Percentiles rank a stretch among this genome's conserved stretches.
Conservation (phyloP, 2,113 vertebrate species). For the Caranx melampygus region DNA sequence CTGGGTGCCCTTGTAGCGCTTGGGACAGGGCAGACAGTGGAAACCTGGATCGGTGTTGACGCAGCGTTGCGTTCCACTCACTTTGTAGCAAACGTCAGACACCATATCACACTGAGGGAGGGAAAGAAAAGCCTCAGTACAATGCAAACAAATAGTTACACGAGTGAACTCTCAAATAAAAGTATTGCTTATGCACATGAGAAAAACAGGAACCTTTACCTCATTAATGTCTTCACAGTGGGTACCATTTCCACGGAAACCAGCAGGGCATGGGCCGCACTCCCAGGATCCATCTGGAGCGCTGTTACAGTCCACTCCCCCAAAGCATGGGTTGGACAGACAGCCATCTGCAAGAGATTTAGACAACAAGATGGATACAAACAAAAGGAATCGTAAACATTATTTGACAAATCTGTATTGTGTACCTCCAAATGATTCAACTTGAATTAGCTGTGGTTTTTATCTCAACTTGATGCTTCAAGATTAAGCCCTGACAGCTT, state of each 20-base stretch:
- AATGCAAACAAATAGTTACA: not conserved
- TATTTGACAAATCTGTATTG: not conserved
- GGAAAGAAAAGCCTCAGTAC: constrained; percentile 3
- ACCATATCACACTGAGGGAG: constrained; percentile 90
- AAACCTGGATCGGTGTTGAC: constrained; percentile 95
- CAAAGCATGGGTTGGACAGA: constrained; percentile 96
- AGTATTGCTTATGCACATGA: not conserved
- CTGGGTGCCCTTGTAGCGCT: constrained; percentile 94
- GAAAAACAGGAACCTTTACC: constrained; percentile 78
- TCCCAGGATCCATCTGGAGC: constrained; percentile 96
- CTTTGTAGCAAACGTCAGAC: constrained; percentile 91
- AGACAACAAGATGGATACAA: constrained; percentile 26
- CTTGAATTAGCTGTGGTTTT: constrained; percentile 15
- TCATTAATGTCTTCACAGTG: constrained; percentile 95
- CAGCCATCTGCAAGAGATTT: constrained; percentile 89
- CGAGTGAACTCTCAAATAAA: not conserved
- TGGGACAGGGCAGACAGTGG: constrained; percentile 96
- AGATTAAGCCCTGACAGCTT: not conserved
- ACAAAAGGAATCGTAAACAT: constrained; percentile 1
- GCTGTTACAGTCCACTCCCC: constrained; percentile 92
- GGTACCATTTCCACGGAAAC: constrained; percentile 93
- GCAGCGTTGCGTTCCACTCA: constrained; percentile 88
- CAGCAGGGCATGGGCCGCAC: constrained; percentile 92
- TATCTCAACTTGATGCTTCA: not conserved
- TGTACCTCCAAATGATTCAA: not conserved